Evolutionary conservation across 2,888 invertebrate species (phyloP).

Genomic region (Eucriotettix oculatus): DNA sequence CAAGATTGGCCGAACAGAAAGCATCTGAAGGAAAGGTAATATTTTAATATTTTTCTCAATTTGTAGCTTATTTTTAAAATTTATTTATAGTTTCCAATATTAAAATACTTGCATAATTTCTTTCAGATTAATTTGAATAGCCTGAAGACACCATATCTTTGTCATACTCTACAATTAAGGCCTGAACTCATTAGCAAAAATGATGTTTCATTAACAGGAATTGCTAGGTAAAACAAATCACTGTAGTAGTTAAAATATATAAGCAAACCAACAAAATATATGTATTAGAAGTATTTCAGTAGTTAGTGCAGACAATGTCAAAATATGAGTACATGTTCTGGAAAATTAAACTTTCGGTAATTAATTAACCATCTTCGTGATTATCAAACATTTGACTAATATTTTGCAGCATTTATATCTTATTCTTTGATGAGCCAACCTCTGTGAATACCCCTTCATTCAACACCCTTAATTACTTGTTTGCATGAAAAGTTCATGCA

Average conservation of each 20-base stretch:
- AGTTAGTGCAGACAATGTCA: too few species aligned
- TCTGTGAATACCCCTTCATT: too few species aligned
- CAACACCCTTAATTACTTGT: too few species aligned
- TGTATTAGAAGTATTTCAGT: too few species aligned
- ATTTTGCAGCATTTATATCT: too few species aligned
- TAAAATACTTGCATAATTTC: neutral
- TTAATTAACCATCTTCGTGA: too few species aligned
- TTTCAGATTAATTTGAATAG: constrained; percentile 11
- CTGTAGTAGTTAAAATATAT: neutral
- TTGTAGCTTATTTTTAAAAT: neutral
- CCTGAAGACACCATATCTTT: constrained; percentile 8
- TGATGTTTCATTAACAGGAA: neutral
- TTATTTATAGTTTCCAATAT: too few species aligned
- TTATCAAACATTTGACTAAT: too few species aligned
- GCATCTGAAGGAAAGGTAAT: constrained; percentile 3
- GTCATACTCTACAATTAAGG: constrained; percentile 7
- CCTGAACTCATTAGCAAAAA: constrained; percentile 1
- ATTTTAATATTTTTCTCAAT: neutral
- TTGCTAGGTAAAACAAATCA: neutral
- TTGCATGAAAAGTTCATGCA: too few species aligned
- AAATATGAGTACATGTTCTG: too few species aligned
- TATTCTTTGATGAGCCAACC: too few species aligned
- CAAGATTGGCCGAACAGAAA: neutral
- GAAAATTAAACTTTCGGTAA: too few species aligned
- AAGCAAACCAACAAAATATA: neutral